A percentile compares a stretch with the other conserved stretches of the same genome.
These are phyloP conservation scores for Tarsius wallacei DNA, from an alignment of 2,797 vertebrate species.

Conservation along the genomic window DNA sequence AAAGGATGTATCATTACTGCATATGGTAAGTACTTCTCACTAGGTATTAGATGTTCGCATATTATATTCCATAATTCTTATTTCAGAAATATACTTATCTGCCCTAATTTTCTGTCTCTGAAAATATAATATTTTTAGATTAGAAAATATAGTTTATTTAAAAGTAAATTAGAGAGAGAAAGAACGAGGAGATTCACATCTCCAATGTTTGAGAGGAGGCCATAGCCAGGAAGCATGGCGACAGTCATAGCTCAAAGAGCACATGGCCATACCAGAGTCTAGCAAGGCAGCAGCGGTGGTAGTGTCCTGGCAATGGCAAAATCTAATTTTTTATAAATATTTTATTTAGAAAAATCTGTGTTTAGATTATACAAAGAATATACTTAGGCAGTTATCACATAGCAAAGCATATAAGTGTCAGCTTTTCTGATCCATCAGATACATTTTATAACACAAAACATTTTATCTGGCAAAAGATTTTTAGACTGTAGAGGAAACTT, in stretches of 20 bases:
- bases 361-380: not conserved
- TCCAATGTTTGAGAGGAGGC: no score
- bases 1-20: not conserved
- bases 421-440: not conserved
- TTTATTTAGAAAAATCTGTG: conserved; percentile 12
- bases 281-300: no score
- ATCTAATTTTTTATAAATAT: not conserved
- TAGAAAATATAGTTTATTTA: no score
- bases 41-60: not conserved
- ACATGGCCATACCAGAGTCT: no score
- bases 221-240: no score
- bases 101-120: not conserved
- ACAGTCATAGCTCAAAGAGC: no score
- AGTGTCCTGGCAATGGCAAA: not conserved
- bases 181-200: no score
- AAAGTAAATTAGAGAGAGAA: no score
- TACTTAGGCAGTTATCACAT: not conserved
- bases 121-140: not conserved
- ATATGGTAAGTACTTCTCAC: not conserved
- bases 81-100: not conserved
- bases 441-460: not conserved
- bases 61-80: not conserved
- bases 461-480: not conserved
- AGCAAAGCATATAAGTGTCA: not conserved
- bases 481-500: not conserved